Evolutionary conservation across 2,113 vertebrate genomes (phyloP).

Genomic region (Phyllostomus hastatus): DNA sequence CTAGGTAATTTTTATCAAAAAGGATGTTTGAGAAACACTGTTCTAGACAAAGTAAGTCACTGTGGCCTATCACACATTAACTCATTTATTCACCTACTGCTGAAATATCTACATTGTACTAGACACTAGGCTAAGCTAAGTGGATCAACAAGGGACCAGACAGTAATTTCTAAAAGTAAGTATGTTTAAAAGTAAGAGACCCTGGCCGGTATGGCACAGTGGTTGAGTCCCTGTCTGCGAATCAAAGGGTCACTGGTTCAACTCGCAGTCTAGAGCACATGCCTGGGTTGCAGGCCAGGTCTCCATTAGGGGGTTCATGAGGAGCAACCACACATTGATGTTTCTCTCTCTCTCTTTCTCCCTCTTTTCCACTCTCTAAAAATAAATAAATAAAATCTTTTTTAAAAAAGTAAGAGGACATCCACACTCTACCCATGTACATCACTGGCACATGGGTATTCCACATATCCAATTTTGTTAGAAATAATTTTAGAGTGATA

Average conservation of each 20-base stretch:
- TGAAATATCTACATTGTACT: neutral
- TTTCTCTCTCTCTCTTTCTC: too few relatives aligned
- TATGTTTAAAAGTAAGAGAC: neutral
- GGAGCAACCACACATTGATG: too few relatives aligned
- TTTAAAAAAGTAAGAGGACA: neutral
- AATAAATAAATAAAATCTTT: too few relatives aligned
- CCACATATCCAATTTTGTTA: neutral
- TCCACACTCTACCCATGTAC: neutral
- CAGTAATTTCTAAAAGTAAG: neutral
- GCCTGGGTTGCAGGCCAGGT: too few relatives aligned
- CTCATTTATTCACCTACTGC: neutral
- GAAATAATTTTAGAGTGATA: neutral
- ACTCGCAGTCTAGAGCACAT: too few relatives aligned
- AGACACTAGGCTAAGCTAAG: neutral
- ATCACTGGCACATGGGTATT: neutral
- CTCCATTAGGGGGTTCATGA: too few relatives aligned
- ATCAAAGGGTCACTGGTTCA: too few relatives aligned
- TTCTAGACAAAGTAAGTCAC: neutral
- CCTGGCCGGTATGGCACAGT: too few relatives aligned
- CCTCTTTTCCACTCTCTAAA: too few relatives aligned
- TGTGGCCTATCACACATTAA: neutral
- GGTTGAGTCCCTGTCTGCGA: too few relatives aligned
- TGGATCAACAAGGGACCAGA: neutral
- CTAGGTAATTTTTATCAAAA: constrained; percentile 7
- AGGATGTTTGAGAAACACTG: neutral